Evolutionary conservation across 2,888 invertebrate genomes (phyloP), one percentile per base, ranked within the genome.

Genomic region (Eupsilia transversa): DNA sequence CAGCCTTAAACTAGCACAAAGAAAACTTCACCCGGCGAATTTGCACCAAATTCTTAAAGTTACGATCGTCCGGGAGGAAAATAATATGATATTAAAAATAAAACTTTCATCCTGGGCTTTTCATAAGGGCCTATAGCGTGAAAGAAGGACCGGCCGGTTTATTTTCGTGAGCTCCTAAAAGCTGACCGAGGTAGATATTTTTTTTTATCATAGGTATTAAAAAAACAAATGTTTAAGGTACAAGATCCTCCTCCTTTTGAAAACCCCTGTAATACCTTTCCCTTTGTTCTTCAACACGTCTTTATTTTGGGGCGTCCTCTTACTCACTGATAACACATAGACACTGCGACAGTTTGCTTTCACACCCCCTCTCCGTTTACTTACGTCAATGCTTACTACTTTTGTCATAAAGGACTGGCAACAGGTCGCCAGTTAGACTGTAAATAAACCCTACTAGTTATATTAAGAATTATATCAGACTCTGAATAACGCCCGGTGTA

Each of bases 311-410:
- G 54, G 64, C 41, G 61, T 60, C 17, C n/a, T 54, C 33, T 35
- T 74, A 72, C 23, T n/a, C n/a, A 41, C 33, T 64, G 14, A 57
- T 46, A 52, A 4, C n/a, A 60, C 66, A 49, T 2, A 81, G 59
- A 41, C 60, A 49, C 38, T 68, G 64, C 71, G 67, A 71, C 77
- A 65, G 41, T 77, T 67, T 82, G 63, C 57, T 30, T 43, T 72
- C 23, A 1, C 52, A 17, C 41, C 30, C 60, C 12, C 33, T 7
- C 46, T 61, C 69, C 30, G 9, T 5, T 52, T 27, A 49, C 82
- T 82, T 77, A 60, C 78, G 83, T 80, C 83, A 80, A 38, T 72
- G 43, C 67, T 27, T 38, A 56, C 59, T 64, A 67, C 65, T 66
- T 57, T 61, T 56, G 17, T 27, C n/a, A 33, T 23, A 43, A n/a